Evolutionary conservation across 2,888 invertebrate genomes (phyloP), one percentile per base, ranked within the genome.

Genomic region (Xanthia icteritia): DNA sequence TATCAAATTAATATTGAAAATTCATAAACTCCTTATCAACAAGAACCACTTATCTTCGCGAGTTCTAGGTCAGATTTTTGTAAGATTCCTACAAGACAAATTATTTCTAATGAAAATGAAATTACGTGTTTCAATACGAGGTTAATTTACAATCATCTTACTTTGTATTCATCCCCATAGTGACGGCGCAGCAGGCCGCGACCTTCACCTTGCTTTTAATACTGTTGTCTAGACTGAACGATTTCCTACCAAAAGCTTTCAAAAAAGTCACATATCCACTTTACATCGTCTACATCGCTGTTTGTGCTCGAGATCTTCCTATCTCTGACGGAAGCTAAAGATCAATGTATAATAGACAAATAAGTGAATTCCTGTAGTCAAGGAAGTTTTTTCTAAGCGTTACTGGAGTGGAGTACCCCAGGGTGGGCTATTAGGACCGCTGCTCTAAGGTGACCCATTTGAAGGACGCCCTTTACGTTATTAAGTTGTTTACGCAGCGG

Each of bases 171-270:
- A 90, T 91, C 88, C 85, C 93, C 90, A 93, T 93, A 88, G 94
- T 87, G 91, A 94, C 93, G 82, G 81, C 91, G 76, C 90, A 86
- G 87, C 86, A 86, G 83, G 86, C 85, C 79, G 78, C 87, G 90
- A 91, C 94, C 94, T 95, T 95, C 94, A 94, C 94, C 94, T 94
- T 93, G 92, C 86, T 64, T 85, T 77, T 91, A 92, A 92, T 91
- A 88, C 88, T 87, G 84, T 82, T 90, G 93, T 93, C 94, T 94
- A 92, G 89, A 86, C 85, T 77, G 61, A 73, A 72, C 39, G 51
- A 82, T 79, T 75, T 85, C 85, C 86, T 88, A 85, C 86, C 88
- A 79, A 77, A 90, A 76, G 89, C 91, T 63, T 91, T 82, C 61
- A 86, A 92, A 72, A 82, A 27, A 68, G 63, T 83, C 71, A 63